A percentile compares a stretch with the other conserved stretches of the same genome.
These are phyloP conservation scores for Hemibagrus wyckioides DNA, from an alignment of 2,113 vertebrate genomes.

Conservation along the genomic window DNA sequence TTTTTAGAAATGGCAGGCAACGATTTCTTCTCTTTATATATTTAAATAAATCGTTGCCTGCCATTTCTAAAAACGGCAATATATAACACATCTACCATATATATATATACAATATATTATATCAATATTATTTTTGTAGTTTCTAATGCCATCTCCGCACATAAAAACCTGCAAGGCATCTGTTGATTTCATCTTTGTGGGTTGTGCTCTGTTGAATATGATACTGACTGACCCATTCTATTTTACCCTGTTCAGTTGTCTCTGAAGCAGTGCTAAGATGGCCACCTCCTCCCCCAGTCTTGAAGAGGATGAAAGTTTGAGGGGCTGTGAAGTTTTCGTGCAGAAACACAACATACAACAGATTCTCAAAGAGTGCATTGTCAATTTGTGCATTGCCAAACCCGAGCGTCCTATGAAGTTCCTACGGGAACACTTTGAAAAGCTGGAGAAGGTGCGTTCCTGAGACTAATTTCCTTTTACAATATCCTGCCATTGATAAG, in stretches of 20 bases:
- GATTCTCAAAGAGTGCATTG: slow-evolving; percentile 94
- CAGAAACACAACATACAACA: slow-evolving; percentile 95
- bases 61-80: too few species aligned
- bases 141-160: not conserved
- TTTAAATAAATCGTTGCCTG: too few species aligned
- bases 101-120: not conserved
- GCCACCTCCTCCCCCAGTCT: slow-evolving; percentile 82
- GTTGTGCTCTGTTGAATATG: not conserved
- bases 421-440: slow-evolving; percentile 94
- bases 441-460: slow-evolving; percentile 93
- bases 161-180: not conserved
- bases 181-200: not conserved
- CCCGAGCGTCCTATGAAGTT: slow-evolving; percentile 95
- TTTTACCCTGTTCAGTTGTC: not conserved
- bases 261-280: slow-evolving; percentile 79
- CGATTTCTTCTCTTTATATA: not conserved
- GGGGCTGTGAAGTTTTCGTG: slow-evolving; percentile 92
- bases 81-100: too few species aligned
- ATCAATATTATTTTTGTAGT: not conserved
- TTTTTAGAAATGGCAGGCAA: not conserved
- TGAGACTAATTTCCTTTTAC: not conserved
- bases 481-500: not conserved
- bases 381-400: slow-evolving; percentile 92
- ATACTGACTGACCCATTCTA: not conserved
- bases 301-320: slow-evolving; percentile 93